Percentiles rank a stretch among this genome's conserved stretches.
Conservation (phyloP, 2,888 invertebrate genomes). For the Polydrusus cervinus region DNA sequence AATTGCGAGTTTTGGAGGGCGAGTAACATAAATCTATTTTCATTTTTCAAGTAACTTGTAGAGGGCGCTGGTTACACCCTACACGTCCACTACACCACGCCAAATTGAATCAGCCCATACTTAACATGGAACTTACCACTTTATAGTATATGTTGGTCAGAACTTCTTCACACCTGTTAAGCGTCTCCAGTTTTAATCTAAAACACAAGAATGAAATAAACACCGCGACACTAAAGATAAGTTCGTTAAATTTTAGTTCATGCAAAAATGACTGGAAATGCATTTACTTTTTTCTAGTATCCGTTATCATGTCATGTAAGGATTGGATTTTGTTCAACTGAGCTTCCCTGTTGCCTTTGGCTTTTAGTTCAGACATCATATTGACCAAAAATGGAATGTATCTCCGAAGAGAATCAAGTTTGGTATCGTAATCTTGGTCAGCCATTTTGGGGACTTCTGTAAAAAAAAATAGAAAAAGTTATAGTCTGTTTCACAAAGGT, state of each 20-base stretch:
- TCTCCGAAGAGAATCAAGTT: conserved; percentile 79
- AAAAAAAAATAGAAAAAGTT: conserved; percentile 28
- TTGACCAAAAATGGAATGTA: conserved; percentile 83
- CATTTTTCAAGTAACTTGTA: too few relatives aligned
- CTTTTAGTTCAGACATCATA: conserved; percentile 79
- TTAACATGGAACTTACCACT: conserved; percentile 77
- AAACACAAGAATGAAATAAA: conserved; percentile 38
- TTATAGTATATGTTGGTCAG: conserved; percentile 79
- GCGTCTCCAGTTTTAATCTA: conserved; percentile 81
- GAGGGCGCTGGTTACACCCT: too few relatives aligned
- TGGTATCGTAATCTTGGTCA: conserved; percentile 75
- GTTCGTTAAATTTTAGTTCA: too few relatives aligned
- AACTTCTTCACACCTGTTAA: conserved; percentile 81
- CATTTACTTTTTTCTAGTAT: conserved; percentile 78
- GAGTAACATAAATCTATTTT: too few relatives aligned
- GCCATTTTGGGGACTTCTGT: conserved; percentile 60
- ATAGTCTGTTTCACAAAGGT: too few relatives aligned
- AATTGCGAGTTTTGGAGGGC: too few relatives aligned
- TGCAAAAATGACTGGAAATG: not conserved
- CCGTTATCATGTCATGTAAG: conserved; percentile 76
- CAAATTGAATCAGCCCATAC: too few relatives aligned
- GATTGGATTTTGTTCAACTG: conserved; percentile 79
- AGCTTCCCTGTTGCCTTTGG: conserved; percentile 72
- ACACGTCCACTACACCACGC: too few relatives aligned
- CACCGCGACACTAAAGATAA: not conserved